Evolutionary conservation across 2,888 invertebrate species (phyloP), one percentile per base, ranked within the genome.

Genomic region (Eilema griseolum): DNA sequence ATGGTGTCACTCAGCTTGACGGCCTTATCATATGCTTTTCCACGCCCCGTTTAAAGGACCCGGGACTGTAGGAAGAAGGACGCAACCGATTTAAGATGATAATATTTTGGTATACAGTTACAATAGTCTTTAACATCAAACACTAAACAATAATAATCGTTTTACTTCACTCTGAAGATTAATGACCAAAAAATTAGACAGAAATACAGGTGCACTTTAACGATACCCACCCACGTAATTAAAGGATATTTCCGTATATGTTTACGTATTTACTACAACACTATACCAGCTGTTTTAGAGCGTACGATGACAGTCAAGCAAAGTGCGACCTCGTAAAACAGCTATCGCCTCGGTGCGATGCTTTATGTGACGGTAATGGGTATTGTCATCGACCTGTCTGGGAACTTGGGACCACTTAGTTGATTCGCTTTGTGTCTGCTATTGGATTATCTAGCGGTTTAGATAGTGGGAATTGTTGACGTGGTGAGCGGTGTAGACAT

Each of bases 381-480:
- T 57, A 67, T 77, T 75, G 77, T 82, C 83, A 77, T 83, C 81
- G 75, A 78, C 68, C 70, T 66, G 75, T 79, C 79, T 78, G 68
- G 61, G 46, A 62, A 56, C 28, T 33, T 62, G 26, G 11, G 33
- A 57, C 61, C 60, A 67, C 61, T 67, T 61, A 41, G n/a, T 57
- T 59, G 26, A 57, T 57, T 63, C 14, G 33, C 24, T 68, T 37
- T 68, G 59, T 46, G 52, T 46, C 41, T 46, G 46, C 41, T 62
- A 24, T 23, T 37, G 61, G 24, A 62, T 62, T 16, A 37, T 60
- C 23, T 61, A 23, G 16, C 52, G 61, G 23, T 60, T 41, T 61
- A 41, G 46, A 52, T 33, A 4, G 23, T 23, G 33, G 33, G 14
- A 37, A 16, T 37, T n/a, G 31, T 33, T 23, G 10, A 33, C 23